phyloP scores from a whole-genome alignment of 2,888 invertebrate species.

The Elaeidobius kamerunicus region DNA sequence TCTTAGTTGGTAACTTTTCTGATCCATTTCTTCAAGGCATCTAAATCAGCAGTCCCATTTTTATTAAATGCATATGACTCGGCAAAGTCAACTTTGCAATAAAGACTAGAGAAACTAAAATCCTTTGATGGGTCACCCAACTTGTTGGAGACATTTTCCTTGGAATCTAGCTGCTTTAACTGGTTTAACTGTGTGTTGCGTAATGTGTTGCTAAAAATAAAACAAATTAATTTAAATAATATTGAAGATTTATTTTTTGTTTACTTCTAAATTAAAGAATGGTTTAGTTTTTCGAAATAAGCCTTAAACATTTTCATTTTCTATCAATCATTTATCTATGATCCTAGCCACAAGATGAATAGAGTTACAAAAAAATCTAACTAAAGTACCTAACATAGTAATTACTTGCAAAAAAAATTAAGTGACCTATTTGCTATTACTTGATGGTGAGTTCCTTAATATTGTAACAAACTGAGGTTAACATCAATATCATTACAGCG shows the following conservation, averaged over 20 bases:
- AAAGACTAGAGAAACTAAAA: conserved; percentile 78
- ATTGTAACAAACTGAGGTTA: too few relatives aligned
- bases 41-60: conserved; percentile 61
- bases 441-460: too few relatives aligned
- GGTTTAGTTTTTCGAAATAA: not conserved
- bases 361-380: too few relatives aligned
- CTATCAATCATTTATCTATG: too few relatives aligned
- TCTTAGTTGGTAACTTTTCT: conserved; percentile 13
- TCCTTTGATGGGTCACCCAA: conserved; percentile 77
- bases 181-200: conserved; percentile 81
- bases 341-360: too few relatives aligned
- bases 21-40: conserved; percentile 66
- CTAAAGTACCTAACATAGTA: too few relatives aligned
- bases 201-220: conserved; percentile 69
- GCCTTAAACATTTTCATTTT: too few relatives aligned
- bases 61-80: conserved; percentile 61
- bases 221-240: not conserved
- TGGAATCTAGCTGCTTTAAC: conserved; percentile 71
- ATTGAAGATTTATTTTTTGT: too few relatives aligned
- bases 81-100: conserved; percentile 63
- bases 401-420: too few relatives aligned
- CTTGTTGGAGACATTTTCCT: conserved; percentile 55
- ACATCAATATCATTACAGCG: too few relatives aligned
- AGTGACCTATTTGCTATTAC: too few relatives aligned
- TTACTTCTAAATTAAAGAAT: not conserved